Evolutionary conservation across 1,140 invertebrate species (phyloP).

Genomic region (Drosophila ambigua): DNA sequence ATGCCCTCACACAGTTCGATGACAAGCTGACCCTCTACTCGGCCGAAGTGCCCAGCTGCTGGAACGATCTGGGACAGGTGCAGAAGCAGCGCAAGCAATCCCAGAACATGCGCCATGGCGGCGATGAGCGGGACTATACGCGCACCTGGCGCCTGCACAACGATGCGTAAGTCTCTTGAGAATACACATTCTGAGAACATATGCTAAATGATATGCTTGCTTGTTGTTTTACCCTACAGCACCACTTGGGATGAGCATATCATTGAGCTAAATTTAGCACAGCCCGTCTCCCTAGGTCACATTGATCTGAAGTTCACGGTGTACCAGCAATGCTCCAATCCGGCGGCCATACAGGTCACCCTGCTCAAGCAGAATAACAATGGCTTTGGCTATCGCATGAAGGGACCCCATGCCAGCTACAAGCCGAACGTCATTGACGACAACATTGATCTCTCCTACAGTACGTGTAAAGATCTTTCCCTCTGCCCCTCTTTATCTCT

Average conservation of each 20-base stretch:
- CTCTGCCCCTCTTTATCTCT: background rate
- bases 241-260: constrained; percentile 96
- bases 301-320: constrained; percentile 94
- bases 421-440: constrained; percentile 85
- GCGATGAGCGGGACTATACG: constrained; percentile 92
- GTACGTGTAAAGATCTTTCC: constrained; percentile 25
- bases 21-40: constrained; percentile 87
- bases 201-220: background rate
- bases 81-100: constrained; percentile 93
- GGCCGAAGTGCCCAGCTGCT: constrained; percentile 95
- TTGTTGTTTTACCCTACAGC: constrained; percentile 69
- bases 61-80: constrained; percentile 95
- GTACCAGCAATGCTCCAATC: constrained; percentile 88
- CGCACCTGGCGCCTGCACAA: constrained; percentile 94
- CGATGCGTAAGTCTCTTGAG: constrained; percentile 87
- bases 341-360: constrained; percentile 91
- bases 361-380: constrained; percentile 92
- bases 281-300: constrained; percentile 90
- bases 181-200: background rate
- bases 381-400: constrained; percentile 87
- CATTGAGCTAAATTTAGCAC: constrained; percentile 93
- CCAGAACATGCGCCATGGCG: constrained; percentile 90
- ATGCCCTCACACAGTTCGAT: constrained; percentile 88
- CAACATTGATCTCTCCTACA: constrained; percentile 86
- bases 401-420: constrained; percentile 68